These are phyloP conservation scores for Drepana arcuata DNA, from an alignment of 1,140 invertebrate species.

Conservation along the genomic window DNA sequence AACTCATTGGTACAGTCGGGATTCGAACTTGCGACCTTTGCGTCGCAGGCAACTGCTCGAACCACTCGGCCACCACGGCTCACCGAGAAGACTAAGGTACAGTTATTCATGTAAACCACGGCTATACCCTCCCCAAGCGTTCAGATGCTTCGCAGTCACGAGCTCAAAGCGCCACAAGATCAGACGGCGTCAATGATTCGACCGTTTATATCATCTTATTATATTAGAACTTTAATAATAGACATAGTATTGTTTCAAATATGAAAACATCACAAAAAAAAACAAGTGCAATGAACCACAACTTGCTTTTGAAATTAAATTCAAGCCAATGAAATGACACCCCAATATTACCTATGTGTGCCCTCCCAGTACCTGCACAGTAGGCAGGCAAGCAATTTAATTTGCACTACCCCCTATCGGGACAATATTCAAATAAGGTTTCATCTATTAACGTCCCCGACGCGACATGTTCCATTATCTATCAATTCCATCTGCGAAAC, in stretches of 20 bases:
- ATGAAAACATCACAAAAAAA: background rate
- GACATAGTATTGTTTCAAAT: background rate
- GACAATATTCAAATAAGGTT: slow-evolving; percentile 70
- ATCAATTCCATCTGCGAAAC: slow-evolving; percentile 46
- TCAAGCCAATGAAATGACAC: slow-evolving; percentile 3
- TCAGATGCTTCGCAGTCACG: no score
- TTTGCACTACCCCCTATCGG: slow-evolving; percentile 59
- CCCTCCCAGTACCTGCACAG: slow-evolving; percentile 39
- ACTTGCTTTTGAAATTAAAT: slow-evolving; percentile 6
- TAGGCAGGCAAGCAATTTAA: slow-evolving; percentile 53
- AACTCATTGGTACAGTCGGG: no score
- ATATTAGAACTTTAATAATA: no score
- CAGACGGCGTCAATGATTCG: no score
- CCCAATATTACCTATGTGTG: background rate
- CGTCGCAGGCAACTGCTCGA: no score
- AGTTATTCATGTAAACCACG: no score
- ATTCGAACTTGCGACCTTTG: no score
- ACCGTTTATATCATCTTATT: no score
- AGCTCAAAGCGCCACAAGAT: no score
- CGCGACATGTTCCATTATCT: slow-evolving; percentile 59
- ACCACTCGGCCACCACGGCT: no score
- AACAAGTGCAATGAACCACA: slow-evolving; percentile 13
- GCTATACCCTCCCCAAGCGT: no score
- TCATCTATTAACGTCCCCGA: slow-evolving; percentile 62
- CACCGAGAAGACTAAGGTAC: no score